Conservation (phyloP, 1,140 invertebrate genomes). For the Magallana angulata region DNA sequence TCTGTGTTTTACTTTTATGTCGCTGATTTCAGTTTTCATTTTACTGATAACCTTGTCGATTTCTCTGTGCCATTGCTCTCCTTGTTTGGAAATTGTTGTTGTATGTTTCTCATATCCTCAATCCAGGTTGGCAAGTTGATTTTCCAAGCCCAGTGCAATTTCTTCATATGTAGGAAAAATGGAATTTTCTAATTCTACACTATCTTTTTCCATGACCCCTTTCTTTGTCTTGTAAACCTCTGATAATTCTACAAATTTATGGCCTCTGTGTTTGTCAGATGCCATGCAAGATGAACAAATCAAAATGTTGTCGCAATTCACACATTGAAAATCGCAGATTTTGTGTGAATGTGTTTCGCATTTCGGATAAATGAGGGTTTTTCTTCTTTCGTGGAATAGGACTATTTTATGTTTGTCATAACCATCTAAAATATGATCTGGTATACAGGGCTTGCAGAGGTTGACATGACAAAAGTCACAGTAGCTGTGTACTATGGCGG, state of each 20-base stretch:
- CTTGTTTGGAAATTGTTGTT: not conserved
- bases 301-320: not conserved
- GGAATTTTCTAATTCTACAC: not conserved
- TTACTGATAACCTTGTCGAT: not conserved
- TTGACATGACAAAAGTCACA: no score
- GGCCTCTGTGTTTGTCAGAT: not conserved
- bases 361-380: not conserved
- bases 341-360: not conserved
- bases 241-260: not conserved
- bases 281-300: not conserved
- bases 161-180: not conserved
- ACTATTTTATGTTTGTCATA: not conserved
- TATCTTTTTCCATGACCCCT: not conserved
- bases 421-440: no score
- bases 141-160: not conserved
- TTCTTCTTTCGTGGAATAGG: not conserved
- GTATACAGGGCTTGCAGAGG: no score
- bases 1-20: not conserved
- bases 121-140: not conserved
- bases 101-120: not conserved
- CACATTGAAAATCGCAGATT: not conserved
- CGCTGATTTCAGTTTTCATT: not conserved
- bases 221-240: not conserved
- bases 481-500: no score
- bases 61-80: no score